Percentiles rank a stretch among this genome's conserved stretches.
Conservation (phyloP, 2,888 invertebrate species). For the Meteorus colon region DNA sequence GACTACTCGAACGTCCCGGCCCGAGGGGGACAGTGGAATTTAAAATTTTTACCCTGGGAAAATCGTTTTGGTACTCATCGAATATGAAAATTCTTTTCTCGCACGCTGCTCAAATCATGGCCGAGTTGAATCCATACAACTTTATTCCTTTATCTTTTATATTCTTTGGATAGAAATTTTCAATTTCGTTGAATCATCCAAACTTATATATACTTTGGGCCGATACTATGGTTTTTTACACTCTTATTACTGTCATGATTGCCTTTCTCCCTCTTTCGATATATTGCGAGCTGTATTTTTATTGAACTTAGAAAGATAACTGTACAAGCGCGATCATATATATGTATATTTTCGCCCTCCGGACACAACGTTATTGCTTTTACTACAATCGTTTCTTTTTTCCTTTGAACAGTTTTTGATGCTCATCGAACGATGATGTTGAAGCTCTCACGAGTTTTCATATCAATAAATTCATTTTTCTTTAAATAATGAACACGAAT, state of each 20-base stretch:
- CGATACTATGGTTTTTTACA: not conserved
- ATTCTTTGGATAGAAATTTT: conserved; percentile 26
- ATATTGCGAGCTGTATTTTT: conserved; percentile 45
- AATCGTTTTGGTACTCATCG: conserved; percentile 40
- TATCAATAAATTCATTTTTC: not conserved
- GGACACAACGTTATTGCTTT: conserved; percentile 52
- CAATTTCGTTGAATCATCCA: conserved; percentile 28
- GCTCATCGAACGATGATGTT: conserved; percentile 35
- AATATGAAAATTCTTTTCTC: conserved; percentile 51
- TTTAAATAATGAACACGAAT: too few relatives aligned
- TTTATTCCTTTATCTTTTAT: conserved; percentile 20
- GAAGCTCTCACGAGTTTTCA: conserved; percentile 12
- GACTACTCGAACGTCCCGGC: conserved; percentile 3
- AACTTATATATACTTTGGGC: conserved; percentile 11
- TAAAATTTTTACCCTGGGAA: conserved; percentile 40
- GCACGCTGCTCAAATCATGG: conserved; percentile 32
- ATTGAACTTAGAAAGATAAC: conserved; percentile 25
- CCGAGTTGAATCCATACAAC: conserved; percentile 39
- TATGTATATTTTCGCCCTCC: conserved; percentile 42
- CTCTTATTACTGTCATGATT: conserved; percentile 26
- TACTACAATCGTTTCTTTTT: conserved; percentile 49
- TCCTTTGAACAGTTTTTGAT: conserved; percentile 48
- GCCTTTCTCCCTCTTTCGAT: not conserved
- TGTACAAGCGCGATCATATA: conserved; percentile 1
- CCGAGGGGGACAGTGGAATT: conserved; percentile 36